Percentiles rank a stretch among this genome's conserved stretches.
phyloP scores from a whole-genome alignment of 2,113 vertebrate genomes.

The Alosa alosa region DNA sequence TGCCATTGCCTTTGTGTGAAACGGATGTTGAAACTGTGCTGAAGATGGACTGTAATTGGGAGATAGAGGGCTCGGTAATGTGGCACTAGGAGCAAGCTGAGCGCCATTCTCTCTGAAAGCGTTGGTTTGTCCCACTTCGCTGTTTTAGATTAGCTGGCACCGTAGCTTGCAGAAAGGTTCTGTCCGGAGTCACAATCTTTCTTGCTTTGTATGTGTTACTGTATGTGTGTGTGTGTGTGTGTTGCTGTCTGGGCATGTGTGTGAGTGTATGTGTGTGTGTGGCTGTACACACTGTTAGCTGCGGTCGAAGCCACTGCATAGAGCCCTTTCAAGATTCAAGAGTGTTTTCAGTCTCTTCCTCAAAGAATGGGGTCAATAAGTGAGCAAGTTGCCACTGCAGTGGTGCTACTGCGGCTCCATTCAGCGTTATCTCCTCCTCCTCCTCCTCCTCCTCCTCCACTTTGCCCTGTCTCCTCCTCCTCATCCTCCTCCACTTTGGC shows the following conservation, averaged over 20 bases:
- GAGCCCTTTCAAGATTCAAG: background rate
- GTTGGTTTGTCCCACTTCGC: too few species aligned
- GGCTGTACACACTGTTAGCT: background rate
- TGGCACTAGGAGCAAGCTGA: too few species aligned
- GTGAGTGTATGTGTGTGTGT: background rate
- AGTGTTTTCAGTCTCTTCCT: background rate
- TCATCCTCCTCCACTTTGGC: background rate
- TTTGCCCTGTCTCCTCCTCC: background rate
- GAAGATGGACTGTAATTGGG: too few species aligned
- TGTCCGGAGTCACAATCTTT: too few species aligned
- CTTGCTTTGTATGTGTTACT: background rate
- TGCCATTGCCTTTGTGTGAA: background rate
- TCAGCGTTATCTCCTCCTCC: background rate
- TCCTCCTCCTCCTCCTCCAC: background rate
- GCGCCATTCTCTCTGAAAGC: too few species aligned
- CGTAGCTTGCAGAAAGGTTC: too few species aligned
- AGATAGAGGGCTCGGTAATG: too few species aligned
- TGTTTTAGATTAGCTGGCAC: too few species aligned
- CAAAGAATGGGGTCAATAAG: background rate
- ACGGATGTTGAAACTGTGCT: background rate
- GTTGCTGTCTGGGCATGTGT: background rate
- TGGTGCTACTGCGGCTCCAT: background rate
- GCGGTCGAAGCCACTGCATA: background rate
- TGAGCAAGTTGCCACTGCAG: conserved; percentile 8
- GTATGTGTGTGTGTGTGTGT: background rate